These are phyloP conservation scores for Meles meles DNA, from an alignment of 2,113 vertebrate species.

Conservation along the genomic window DNA sequence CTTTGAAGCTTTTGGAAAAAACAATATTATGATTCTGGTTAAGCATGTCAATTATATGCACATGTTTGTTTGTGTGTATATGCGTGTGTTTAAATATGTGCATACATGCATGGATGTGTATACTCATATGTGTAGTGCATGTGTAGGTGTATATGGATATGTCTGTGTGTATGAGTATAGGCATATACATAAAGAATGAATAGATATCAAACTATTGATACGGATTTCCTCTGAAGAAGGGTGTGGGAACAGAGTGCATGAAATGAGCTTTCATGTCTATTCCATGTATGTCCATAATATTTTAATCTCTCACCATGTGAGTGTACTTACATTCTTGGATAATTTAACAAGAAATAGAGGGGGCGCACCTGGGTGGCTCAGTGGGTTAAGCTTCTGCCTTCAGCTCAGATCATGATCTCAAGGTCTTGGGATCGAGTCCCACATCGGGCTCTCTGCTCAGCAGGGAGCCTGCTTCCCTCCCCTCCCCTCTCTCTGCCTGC, in stretches of 20 bases:
- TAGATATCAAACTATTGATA: neutral
- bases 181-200: neutral
- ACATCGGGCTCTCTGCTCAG: too few relatives aligned
- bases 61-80: neutral
- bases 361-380: too few relatives aligned
- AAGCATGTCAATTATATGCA: neutral
- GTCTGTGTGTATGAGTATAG: neutral
- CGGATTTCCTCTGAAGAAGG: neutral
- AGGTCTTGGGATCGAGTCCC: too few relatives aligned
- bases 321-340: neutral
- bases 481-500: too few relatives aligned
- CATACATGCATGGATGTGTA: neutral
- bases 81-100: too few relatives aligned
- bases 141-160: neutral
- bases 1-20: neutral
- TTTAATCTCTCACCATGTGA: neutral
- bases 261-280: neutral
- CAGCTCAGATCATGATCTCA: too few relatives aligned
- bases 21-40: neutral
- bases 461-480: too few relatives aligned
- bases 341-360: conserved; percentile 8
- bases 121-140: neutral
- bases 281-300: neutral
- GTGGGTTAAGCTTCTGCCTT: too few relatives aligned
- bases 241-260: neutral